Conservation (phyloP, 2,113 vertebrate genomes). For the Bucco capensis region DNA sequence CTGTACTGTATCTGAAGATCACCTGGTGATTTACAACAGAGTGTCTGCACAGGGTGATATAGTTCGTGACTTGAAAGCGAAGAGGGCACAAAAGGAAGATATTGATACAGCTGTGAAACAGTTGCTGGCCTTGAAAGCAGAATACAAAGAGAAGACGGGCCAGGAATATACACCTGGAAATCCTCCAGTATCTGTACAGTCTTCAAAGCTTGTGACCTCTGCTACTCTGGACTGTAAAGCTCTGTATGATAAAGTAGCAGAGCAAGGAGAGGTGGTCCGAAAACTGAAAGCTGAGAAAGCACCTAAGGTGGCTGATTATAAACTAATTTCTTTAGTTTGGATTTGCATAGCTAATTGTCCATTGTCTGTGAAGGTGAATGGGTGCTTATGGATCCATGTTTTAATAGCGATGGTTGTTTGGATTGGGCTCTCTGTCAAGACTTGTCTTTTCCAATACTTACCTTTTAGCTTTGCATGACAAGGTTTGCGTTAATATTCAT, state of each 20-base stretch:
- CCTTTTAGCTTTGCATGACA: neutral
- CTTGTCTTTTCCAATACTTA: neutral
- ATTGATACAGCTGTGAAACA: constrained; percentile 87
- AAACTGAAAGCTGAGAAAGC: constrained; percentile 82
- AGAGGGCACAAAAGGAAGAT: constrained; percentile 89
- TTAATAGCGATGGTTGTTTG: neutral
- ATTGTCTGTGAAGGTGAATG: neutral
- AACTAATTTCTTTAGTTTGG: neutral
- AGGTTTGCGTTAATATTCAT: neutral
- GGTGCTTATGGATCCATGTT: neutral
- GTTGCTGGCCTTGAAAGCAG: constrained; percentile 86
- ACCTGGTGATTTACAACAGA: constrained; percentile 72
- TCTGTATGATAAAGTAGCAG: constrained; percentile 73
- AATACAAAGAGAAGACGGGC: constrained; percentile 88
- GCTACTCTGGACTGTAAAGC: neutral
- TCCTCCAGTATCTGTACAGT: constrained; percentile 26
- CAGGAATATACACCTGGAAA: constrained; percentile 89
- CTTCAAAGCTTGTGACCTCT: neutral
- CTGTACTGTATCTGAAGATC: constrained; percentile 18
- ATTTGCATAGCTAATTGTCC: neutral
- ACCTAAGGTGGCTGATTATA: constrained; percentile 59
- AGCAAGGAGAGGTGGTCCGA: constrained; percentile 73
- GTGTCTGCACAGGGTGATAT: constrained; percentile 84
- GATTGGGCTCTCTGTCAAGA: neutral
- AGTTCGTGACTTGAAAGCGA: constrained; percentile 88